Conservation (phyloP, 2,113 vertebrate species). For the Hassar affinis region DNA sequence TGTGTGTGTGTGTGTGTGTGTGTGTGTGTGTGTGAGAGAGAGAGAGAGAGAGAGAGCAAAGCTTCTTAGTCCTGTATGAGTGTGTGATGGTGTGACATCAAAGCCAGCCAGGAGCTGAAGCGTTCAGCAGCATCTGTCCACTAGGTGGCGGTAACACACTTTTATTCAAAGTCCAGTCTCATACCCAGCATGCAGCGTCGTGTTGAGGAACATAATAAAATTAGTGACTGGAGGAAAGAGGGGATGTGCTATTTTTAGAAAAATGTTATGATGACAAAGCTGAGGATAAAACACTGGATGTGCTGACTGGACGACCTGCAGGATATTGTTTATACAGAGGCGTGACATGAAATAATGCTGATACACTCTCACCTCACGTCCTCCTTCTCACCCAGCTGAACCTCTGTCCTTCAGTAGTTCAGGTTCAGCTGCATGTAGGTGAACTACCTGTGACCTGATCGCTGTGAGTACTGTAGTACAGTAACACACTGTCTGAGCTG, state of each 20-base stretch:
- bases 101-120: not conserved
- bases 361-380: not conserved
- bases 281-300: no score
- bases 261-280: no score
- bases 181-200: not conserved
- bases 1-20: no score
- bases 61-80: not conserved
- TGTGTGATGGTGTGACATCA: not conserved
- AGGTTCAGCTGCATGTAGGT: not conserved
- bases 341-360: not conserved
- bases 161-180: not conserved
- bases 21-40: no score
- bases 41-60: not conserved
- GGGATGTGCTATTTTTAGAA: constrained; percentile 54
- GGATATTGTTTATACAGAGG: not conserved
- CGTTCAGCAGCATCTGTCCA: constrained; percentile 49
- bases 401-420: not conserved
- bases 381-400: not conserved
- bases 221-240: constrained; percentile 57
- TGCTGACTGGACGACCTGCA: not conserved
- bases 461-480: not conserved
- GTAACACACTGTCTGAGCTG: not conserved
- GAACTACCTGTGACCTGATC: not conserved
- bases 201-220: constrained; percentile 34
- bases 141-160: constrained; percentile 59